These are phyloP conservation scores for Heteromormyrus szaboi DNA, from an alignment of 2,797 vertebrate genomes.

Conservation along the genomic window DNA sequence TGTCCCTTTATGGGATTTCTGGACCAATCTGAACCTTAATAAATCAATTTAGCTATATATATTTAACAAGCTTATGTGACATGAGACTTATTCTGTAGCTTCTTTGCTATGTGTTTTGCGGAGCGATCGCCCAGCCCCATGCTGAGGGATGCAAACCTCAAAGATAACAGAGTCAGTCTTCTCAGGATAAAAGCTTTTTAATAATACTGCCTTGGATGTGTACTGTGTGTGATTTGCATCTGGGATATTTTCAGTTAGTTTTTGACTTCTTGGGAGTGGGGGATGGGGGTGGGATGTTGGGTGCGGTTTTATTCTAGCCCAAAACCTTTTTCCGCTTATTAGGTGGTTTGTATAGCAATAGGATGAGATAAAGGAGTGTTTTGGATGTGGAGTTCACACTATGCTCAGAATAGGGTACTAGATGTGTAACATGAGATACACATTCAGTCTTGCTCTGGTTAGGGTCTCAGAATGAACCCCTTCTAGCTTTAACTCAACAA, in stretches of 20 bases:
- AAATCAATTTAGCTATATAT: not conserved
- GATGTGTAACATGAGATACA: not conserved
- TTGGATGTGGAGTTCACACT: not conserved
- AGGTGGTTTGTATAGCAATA: not conserved
- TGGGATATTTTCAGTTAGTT: not conserved
- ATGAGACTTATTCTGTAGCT: not conserved
- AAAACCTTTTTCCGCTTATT: not conserved
- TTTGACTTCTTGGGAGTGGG: not conserved
- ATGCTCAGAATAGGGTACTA: not conserved
- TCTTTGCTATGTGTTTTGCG: not conserved
- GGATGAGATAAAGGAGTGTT: not conserved
- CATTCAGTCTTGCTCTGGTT: not conserved
- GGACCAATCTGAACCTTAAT: not conserved
- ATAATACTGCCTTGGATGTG: not conserved
- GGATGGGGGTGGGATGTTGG: not conserved
- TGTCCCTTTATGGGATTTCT: not conserved
- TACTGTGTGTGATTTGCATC: not conserved
- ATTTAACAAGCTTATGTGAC: not conserved
- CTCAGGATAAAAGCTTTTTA: not conserved
- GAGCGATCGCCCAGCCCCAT: not conserved
- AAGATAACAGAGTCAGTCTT: not conserved
- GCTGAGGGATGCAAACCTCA: not conserved
- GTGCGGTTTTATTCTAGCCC: not conserved
- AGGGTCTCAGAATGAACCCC: not conserved
- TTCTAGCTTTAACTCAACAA: not conserved